Conservation (phyloP, 1,140 invertebrate genomes). For the Ceratosolen fusciceps region DNA sequence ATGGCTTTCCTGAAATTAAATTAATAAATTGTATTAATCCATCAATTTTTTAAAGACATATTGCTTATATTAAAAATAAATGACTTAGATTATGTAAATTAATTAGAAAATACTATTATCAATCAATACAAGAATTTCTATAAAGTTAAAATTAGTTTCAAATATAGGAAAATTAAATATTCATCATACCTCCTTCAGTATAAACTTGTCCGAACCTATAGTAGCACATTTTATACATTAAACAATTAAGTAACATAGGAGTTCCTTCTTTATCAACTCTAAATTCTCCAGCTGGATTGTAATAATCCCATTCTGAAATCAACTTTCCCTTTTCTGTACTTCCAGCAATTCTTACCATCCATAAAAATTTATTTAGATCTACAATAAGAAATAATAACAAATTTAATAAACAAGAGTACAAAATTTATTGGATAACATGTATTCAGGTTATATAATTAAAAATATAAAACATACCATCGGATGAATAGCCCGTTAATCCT, state of each 20-base stretch:
- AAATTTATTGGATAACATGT: neutral
- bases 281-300: slow-evolving; percentile 94
- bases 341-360: slow-evolving; percentile 99
- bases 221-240: slow-evolving; percentile 98
- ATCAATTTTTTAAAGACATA: too few relatives aligned
- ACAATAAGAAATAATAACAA: slow-evolving; percentile 49
- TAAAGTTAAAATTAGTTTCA: neutral
- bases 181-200: slow-evolving; percentile 88
- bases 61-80: too few relatives aligned
- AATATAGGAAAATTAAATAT: neutral
- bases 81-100: neutral
- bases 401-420: slow-evolving; percentile 17
- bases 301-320: slow-evolving; percentile 97
- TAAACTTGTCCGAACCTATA: slow-evolving; percentile 95
- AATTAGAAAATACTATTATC: neutral
- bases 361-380: slow-evolving; percentile 99
- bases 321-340: slow-evolving; percentile 94
- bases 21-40: neutral
- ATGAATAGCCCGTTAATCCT: slow-evolving; percentile 97
- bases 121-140: neutral
- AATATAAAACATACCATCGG: slow-evolving; percentile 80
- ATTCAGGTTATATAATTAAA: neutral
- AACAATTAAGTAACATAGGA: slow-evolving; percentile 87
- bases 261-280: slow-evolving; percentile 93
- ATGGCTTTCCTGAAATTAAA: slow-evolving; percentile 78